Conservation (phyloP, 2,797 vertebrate species). For the Trachops cirrhosus region DNA sequence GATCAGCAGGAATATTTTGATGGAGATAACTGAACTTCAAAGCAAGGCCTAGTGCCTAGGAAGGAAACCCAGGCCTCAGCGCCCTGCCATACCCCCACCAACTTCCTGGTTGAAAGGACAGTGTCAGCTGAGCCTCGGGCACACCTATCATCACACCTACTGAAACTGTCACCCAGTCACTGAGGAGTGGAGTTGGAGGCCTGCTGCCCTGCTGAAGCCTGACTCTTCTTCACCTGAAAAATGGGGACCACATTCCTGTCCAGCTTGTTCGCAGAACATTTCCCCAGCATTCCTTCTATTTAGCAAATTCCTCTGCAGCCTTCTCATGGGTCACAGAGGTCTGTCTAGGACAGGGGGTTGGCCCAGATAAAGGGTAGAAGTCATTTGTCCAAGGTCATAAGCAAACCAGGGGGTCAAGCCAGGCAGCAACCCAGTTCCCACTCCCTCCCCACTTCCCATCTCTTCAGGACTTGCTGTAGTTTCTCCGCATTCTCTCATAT, state of each 20-base stretch:
- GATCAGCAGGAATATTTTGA: neutral
- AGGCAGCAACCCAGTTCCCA: neutral
- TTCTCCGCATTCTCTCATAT: neutral
- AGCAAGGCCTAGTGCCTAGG: neutral
- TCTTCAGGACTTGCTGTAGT: neutral
- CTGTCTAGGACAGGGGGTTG: neutral
- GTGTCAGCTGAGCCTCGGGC: neutral
- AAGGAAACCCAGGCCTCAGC: neutral
- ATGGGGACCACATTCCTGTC: neutral
- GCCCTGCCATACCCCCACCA: neutral
- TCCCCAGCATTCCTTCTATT: accelerated
- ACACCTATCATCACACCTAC: neutral
- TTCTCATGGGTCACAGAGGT: neutral
- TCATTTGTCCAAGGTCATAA: neutral
- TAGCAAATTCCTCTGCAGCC: neutral
- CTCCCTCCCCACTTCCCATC: neutral
- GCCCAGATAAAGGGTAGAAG: neutral
- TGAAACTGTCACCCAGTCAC: neutral
- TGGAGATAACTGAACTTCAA: neutral
- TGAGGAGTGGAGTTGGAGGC: neutral
- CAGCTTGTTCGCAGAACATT: neutral
- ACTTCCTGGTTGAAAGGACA: neutral
- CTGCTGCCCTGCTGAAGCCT: neutral
- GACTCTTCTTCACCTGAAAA: neutral
- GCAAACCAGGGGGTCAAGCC: neutral